Evolutionary conservation across 2,797 vertebrate genomes (phyloP).

Genomic region (Parotocinclus haroldoi): DNA sequence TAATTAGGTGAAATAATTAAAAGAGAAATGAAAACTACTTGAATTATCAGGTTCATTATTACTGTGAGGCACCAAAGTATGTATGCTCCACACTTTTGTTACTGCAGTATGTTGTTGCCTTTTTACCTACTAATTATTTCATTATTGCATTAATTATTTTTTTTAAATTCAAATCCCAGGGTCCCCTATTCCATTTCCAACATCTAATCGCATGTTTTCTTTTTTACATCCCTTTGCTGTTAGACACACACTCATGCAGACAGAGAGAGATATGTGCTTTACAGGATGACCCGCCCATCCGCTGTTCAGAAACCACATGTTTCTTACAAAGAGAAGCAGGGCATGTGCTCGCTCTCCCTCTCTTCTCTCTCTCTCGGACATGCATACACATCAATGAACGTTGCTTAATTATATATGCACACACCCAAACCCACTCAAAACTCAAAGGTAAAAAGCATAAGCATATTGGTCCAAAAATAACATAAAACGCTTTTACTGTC

Average conservation of each 20-base stretch:
- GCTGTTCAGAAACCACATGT: constrained; percentile 41
- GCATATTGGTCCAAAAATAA: constrained; percentile 19
- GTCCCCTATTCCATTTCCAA: constrained; percentile 1
- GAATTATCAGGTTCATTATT: too few relatives aligned
- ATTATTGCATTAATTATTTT: too few relatives aligned
- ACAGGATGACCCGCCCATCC: constrained; percentile 52
- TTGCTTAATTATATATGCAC: constrained; percentile 27
- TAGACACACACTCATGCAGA: constrained; percentile 7
- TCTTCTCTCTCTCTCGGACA: constrained; percentile 7
- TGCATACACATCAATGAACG: constrained; percentile 8
- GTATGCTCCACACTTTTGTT: too few relatives aligned
- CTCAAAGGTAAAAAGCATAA: constrained; percentile 14
- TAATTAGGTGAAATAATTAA: too few relatives aligned
- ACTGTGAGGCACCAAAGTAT: too few relatives aligned
- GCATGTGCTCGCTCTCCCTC: not conserved
- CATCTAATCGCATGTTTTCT: constrained; percentile 1
- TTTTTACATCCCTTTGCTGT: not conserved
- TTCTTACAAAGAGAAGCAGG: constrained; percentile 16
- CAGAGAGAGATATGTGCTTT: constrained; percentile 20
- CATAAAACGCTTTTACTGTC: constrained; percentile 18
- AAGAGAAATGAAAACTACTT: too few relatives aligned
- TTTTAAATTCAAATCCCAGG: constrained; percentile 21
- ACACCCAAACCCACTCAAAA: constrained; percentile 25
- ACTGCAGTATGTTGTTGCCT: not conserved
- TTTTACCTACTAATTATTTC: not conserved